Conservation (phyloP, 2,797 vertebrate genomes). For the Glyptemys insculpta region DNA sequence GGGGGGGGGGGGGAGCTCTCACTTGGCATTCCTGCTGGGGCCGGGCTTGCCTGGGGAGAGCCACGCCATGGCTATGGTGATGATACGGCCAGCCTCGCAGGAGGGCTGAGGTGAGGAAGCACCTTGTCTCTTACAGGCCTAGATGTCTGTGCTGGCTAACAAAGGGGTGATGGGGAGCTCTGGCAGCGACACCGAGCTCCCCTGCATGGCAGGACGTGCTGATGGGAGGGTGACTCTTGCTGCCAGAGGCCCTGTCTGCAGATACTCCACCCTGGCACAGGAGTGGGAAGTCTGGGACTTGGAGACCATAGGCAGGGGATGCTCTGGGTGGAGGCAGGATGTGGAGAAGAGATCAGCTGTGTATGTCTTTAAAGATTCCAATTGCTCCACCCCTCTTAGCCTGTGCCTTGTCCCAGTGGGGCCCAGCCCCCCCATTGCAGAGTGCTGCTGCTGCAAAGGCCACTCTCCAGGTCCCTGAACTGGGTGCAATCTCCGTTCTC, state of each 20-base stretch:
- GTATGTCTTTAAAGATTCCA: background rate
- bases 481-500: background rate
- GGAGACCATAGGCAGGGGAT: background rate
- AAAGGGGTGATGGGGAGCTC: background rate
- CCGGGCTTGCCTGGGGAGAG: rapidly evolving
- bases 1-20: rapidly evolving
- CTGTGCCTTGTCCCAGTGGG: background rate
- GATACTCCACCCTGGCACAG: background rate
- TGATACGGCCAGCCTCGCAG: background rate
- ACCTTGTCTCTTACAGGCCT: background rate
- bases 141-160: background rate
- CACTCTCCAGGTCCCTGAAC: background rate
- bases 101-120: background rate
- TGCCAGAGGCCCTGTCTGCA: background rate
- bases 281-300: no score
- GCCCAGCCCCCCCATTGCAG: background rate
- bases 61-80: background rate
- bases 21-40: background rate
- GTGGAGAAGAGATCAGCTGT: background rate
- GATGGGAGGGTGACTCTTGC: background rate
- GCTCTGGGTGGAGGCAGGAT: background rate
- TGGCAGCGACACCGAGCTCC: background rate
- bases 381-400: background rate
- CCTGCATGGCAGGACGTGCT: background rate
- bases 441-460: background rate